Base-by-base conservation (phyloP, 2,113 vertebrate species). In the Lophius piscatorius region DNA sequence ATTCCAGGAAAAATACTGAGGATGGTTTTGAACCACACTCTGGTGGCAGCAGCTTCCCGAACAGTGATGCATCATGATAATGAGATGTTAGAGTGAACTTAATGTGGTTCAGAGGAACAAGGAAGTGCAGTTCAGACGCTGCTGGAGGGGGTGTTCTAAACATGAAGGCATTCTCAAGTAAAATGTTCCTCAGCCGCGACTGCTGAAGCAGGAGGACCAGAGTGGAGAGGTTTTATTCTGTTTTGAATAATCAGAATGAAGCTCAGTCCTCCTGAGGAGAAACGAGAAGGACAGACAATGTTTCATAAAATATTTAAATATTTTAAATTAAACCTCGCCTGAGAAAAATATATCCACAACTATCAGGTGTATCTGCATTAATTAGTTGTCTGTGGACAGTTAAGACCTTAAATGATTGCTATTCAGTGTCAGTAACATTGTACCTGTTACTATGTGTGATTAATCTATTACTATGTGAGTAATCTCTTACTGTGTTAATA, bases 1-100 rank as follows among this genome's bases (percentile, higher is more conserved):
- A 76, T 82, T 82, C 78, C 39, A 56, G 39, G 5, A 69, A 40
- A 46, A 74, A 31, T 7, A 56, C 80, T 78, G 70, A 78, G 2
- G 17, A 33, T 2, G 9, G 23, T 5, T 63, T 59, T 52, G 65
- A 69, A 60, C n/a, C 51, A 24, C 54, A 68, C 54, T 18, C 39
- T 11, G 23, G 40, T 40, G 55, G 36, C 69, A 65, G 42, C 22
- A 22, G 16, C 49, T 40, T 55, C 22, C n/a, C 54, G 23, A 55
- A 50, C 0, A n/a, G 35, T 21, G 38, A 41, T 16, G 33, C 9
- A 17, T 38, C 10, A 6, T 44, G 33, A 38, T 44, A 34, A 74
- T 22, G 41, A 65, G 18, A 57, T 17, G 49, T 28, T 38, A 40
- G 36, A 63, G 36, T 20, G 14, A 57, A 40, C 23, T 38, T 34